Base-by-base conservation (phyloP, 2,797 vertebrate species). In the Muraenolepis orangiensis region DNA sequence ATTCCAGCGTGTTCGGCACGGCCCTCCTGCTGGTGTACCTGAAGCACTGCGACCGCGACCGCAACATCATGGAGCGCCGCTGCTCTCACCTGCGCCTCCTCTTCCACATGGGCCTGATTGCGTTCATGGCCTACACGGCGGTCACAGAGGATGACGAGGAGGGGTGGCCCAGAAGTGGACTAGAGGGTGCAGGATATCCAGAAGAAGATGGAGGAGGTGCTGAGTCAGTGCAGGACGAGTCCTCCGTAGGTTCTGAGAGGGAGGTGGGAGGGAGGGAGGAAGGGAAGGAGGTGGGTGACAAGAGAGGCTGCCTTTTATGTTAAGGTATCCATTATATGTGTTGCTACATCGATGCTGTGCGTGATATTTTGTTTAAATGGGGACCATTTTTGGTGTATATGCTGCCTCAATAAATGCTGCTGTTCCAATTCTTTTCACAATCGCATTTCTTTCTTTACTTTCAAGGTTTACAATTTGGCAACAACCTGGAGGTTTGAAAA, bases 41-140 rank as follows among this genome's bases (percentile, higher is more conserved):
- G 72, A 91, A 94, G 1, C 78, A 84, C 87, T 95, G 92, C 6
- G 31, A 90, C 0, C 80, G 74, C 0, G 51, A 92, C 84, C 86
- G 73, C 0, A 80, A 85, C 70, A 89, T 91, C 73, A 95, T 95
- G 94, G 92, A 95, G 82, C 85, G 71, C 51, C 87, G 74, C 74
- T 95, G 94, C 71, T 92, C 90, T 6, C 91, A 94, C 79, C 80
- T 95, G 11, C 67, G 85, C 2, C 91, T 94, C 78, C 89, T 95
- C 66, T 95, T 95, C 85, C 90, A 94, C 68, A 92, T 94, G 42
- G 94, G 94, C 31, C 93, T 95, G 68, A 94, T 94, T 0, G 75
- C 93, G 12, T 86, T 94, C 30, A 92, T 94, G 93, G 93, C 82
- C 31, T 94, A 93, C 89, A 93, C 89, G 1, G 76, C 90, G 1